These are phyloP conservation scores for Ophioninae sp. DNA, from an alignment of 2,888 invertebrate species.

Conservation along the genomic window DNA sequence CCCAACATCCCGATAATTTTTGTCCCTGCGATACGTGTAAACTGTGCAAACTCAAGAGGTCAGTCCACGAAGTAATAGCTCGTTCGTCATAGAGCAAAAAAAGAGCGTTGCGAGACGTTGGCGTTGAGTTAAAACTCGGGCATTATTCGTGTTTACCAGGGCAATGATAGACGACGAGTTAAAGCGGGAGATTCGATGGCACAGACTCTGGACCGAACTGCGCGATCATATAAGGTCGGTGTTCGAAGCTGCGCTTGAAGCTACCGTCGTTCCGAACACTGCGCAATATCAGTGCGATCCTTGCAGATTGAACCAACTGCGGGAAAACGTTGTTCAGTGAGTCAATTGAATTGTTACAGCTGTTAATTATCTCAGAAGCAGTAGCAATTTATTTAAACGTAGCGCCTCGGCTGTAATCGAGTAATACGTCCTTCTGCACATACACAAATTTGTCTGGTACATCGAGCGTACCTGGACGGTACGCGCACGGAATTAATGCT, in stretches of 20 bases:
- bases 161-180: slow-evolving; percentile 80
- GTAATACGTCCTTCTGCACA: neutral
- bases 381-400: no score
- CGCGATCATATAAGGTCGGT: slow-evolving; percentile 80
- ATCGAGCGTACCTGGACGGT: neutral
- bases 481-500: neutral
- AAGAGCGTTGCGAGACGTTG: neutral
- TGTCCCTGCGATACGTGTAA: slow-evolving; percentile 75
- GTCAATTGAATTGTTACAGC: slow-evolving; percentile 60
- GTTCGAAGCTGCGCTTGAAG: slow-evolving; percentile 78
- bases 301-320: slow-evolving; percentile 73
- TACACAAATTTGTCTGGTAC: neutral
- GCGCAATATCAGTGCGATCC: slow-evolving; percentile 68
- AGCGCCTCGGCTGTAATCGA: no score
- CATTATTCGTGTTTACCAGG: slow-evolving; percentile 38
- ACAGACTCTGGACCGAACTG: slow-evolving; percentile 81
- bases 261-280: slow-evolving; percentile 67
- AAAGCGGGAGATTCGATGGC: slow-evolving; percentile 73
- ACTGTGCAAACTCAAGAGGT: slow-evolving; percentile 72
- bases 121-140: neutral
- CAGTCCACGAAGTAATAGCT: slow-evolving; percentile 13
- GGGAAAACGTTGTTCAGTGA: slow-evolving; percentile 81
- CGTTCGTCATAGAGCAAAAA: neutral
- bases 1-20: slow-evolving; percentile 65
- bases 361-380: neutral